These are phyloP conservation scores for Struthidea cinerea DNA, from an alignment of 2,113 vertebrate genomes.

Conservation along the genomic window DNA sequence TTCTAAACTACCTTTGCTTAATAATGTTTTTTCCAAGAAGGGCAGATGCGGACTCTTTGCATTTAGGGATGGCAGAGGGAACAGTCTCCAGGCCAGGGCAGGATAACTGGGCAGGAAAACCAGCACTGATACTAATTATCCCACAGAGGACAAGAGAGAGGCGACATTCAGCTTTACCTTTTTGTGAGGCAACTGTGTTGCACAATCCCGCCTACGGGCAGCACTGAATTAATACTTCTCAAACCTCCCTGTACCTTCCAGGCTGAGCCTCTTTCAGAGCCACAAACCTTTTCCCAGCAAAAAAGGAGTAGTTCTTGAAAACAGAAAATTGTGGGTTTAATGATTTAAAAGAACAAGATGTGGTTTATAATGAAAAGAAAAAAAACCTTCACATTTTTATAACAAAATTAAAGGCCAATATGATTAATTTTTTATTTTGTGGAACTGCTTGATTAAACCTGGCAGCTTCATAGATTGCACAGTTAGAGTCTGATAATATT, in stretches of 20 bases:
- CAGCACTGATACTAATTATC: neutral
- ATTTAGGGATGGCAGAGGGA: neutral
- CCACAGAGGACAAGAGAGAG: neutral
- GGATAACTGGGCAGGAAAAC: neutral
- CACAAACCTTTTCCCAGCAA: neutral
- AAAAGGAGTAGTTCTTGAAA: neutral
- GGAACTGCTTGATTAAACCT: neutral
- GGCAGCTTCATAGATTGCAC: neutral
- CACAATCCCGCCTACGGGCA: neutral
- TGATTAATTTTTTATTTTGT: neutral
- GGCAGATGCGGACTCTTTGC: neutral
- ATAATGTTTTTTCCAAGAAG: neutral
- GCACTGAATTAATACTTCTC: neutral
- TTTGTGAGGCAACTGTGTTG: neutral
- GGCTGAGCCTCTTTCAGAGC: neutral
- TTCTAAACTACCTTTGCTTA: neutral
- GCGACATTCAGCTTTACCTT: neutral
- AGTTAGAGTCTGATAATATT: neutral
- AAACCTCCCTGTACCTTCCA: neutral
- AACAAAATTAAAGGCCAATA: neutral
- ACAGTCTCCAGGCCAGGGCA: neutral
- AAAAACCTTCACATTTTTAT: neutral
- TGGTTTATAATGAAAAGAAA: neutral
- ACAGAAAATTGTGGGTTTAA: neutral
- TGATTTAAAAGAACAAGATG: neutral